Conservation (phyloP, 2,888 invertebrate species). For the Drosophila sordidula region DNA sequence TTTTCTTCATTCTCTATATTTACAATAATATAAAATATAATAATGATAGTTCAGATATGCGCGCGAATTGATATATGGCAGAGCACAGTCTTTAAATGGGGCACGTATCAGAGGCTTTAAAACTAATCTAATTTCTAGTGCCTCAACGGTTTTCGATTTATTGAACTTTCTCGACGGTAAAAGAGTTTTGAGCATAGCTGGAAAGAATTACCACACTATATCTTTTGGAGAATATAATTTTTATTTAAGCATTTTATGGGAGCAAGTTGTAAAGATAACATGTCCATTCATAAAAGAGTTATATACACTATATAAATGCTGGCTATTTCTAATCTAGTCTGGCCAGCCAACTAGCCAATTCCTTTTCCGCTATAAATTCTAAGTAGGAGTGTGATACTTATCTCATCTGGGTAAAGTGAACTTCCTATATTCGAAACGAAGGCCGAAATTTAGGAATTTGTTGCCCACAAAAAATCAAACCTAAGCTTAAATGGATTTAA, state of each 20-base stretch:
- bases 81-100: slow-evolving; percentile 17
- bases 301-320: background rate
- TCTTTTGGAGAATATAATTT: background rate
- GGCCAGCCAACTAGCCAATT: slow-evolving; percentile 1
- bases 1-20: slow-evolving; percentile 19
- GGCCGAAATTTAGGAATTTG: too few species aligned
- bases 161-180: background rate
- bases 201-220: background rate
- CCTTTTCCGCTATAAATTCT: background rate
- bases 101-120: slow-evolving; percentile 1
- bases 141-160: background rate
- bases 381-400: too few species aligned
- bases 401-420: too few species aligned
- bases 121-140: too few species aligned
- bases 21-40: background rate
- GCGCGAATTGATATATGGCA: slow-evolving; percentile 30
- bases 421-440: too few species aligned
- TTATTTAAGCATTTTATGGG: slow-evolving; percentile 4
- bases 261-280: slow-evolving; percentile 52
- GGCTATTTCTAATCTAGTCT: slow-evolving; percentile 2
- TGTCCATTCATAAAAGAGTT: slow-evolving; percentile 49
- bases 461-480: too few species aligned
- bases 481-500: too few species aligned
- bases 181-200: background rate
- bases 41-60: slow-evolving; percentile 44